Conservation (phyloP, 2,888 invertebrate species). For the Zeuzera pyrina region DNA sequence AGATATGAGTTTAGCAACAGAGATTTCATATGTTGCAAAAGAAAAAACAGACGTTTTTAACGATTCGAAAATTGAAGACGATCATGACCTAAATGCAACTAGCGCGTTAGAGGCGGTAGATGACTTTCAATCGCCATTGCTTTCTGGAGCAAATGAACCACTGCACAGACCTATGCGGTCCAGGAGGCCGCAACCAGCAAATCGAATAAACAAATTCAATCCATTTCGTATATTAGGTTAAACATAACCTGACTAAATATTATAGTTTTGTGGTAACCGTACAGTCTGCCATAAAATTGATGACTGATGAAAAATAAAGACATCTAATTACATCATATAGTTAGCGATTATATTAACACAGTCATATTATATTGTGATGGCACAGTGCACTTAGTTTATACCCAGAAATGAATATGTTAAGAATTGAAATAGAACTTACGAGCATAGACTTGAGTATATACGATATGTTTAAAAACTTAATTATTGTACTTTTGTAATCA, state of each 20-base stretch:
- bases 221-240: conserved; percentile 67
- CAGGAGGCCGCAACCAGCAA: conserved; percentile 49
- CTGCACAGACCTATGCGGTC: conserved; percentile 51
- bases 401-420: too few relatives aligned
- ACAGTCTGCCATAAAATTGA: conserved; percentile 36
- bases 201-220: conserved; percentile 54
- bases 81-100: conserved; percentile 17
- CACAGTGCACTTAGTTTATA: conserved; percentile 58
- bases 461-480: too few relatives aligned
- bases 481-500: neutral
- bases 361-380: conserved; percentile 44
- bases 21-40: too few relatives aligned
- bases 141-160: conserved; percentile 59
- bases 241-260: too few relatives aligned
- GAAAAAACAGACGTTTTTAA: conserved; percentile 5
- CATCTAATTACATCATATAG: conserved; percentile 33
- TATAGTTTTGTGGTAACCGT: conserved; percentile 12
- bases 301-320: conserved; percentile 38
- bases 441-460: too few relatives aligned
- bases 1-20: too few relatives aligned
- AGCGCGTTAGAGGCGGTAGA: conserved; percentile 36
- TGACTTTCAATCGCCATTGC: conserved; percentile 56
- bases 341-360: conserved; percentile 28
- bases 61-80: conserved; percentile 11
- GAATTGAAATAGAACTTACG: too few relatives aligned